Evolutionary conservation across 2,797 vertebrate genomes (phyloP).

Genomic region (Rhinoraja longicauda): DNA sequence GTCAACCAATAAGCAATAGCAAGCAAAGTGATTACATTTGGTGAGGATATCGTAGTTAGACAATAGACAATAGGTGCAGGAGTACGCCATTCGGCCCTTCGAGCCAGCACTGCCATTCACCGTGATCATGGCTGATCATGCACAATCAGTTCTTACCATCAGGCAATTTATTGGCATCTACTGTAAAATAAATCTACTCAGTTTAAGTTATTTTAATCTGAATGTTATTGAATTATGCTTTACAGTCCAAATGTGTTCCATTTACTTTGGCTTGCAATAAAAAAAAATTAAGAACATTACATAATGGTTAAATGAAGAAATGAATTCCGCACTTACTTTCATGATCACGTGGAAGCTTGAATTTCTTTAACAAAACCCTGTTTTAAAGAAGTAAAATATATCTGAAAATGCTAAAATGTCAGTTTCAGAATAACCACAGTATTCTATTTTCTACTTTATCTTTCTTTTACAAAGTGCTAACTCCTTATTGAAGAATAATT

Average conservation of each 20-base stretch:
- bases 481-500: background rate
- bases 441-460: background rate
- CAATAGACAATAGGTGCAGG: too few relatives aligned
- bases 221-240: background rate
- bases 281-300: background rate
- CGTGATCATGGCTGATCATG: too few relatives aligned
- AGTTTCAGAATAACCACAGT: background rate
- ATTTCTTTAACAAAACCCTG: slow-evolving; percentile 66
- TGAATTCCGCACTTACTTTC: slow-evolving; percentile 59
- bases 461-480: background rate
- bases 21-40: background rate
- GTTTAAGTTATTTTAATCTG: background rate
- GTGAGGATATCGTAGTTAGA: background rate
- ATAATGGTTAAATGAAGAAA: background rate
- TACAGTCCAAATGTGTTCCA: background rate
- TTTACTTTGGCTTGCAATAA: background rate
- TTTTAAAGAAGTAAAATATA: slow-evolving; percentile 12
- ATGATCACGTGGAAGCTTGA: slow-evolving; percentile 63
- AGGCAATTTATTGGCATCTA: background rate
- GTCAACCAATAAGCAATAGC: background rate
- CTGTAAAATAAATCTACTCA: background rate
- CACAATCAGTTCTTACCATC: background rate
- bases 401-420: background rate
- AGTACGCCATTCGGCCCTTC: too few relatives aligned
- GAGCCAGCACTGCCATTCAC: too few relatives aligned